These are phyloP conservation scores for Acanthochromis polyacanthus DNA, from an alignment of 2,113 vertebrate species.

Conservation along the genomic window DNA sequence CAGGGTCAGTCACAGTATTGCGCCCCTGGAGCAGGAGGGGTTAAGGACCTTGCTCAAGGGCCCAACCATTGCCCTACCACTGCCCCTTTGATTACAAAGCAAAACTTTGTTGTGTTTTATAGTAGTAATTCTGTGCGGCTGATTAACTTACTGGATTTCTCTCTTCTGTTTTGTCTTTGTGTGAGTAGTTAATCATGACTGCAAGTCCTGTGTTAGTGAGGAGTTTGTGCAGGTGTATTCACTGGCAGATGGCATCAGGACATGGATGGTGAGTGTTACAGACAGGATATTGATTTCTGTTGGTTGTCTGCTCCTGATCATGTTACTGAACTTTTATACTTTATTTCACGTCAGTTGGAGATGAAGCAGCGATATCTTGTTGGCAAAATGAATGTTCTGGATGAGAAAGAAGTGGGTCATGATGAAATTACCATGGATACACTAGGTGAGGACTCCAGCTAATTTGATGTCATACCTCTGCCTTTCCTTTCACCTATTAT, in stretches of 20 bases:
- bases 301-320: neutral
- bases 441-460: conserved; percentile 86
- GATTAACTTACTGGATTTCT: neutral
- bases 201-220: conserved; percentile 87
- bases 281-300: neutral
- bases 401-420: conserved; percentile 82
- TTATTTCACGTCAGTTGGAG: conserved; percentile 88
- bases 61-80: too few species aligned
- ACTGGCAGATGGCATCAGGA: conserved; percentile 94
- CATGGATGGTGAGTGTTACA: conserved; percentile 94
- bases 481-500: neutral
- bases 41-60: too few species aligned
- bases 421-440: conserved; percentile 90
- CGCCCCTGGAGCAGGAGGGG: too few species aligned
- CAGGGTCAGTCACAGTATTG: too few species aligned
- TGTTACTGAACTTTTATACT: neutral
- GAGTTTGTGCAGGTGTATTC: conserved; percentile 93
- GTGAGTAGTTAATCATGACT: conserved; percentile 88
- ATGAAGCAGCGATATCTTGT: conserved; percentile 95
- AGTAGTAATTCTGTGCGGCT: neutral
- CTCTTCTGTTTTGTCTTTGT: conserved; percentile 13
- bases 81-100: neutral
- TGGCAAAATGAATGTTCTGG: conserved; percentile 82
- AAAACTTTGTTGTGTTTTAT: neutral
- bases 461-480: neutral